Conservation (phyloP, 2,888 invertebrate species). For the Heteropelma amictum region DNA sequence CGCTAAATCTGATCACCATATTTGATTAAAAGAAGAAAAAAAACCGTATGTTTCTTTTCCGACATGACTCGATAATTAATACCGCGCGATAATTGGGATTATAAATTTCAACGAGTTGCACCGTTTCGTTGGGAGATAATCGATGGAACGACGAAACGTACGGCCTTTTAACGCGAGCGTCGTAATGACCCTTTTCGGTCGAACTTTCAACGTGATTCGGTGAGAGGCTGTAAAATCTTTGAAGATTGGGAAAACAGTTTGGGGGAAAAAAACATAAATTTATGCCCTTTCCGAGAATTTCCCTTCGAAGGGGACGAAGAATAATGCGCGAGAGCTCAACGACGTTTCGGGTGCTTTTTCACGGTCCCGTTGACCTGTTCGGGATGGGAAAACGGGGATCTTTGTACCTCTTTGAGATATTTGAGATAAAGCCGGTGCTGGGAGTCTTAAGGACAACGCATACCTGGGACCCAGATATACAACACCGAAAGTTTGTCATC, state of each 20-base stretch:
- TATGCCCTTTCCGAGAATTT: conserved; percentile 17
- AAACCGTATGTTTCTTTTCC: too few relatives aligned
- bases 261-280: background rate
- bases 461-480: conserved; percentile 39
- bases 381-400: background rate
- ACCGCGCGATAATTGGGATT: background rate
- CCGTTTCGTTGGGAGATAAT: too few relatives aligned
- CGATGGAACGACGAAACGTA: too few relatives aligned
- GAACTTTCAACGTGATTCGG: conserved; percentile 18
- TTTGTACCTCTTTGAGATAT: conserved; percentile 31
- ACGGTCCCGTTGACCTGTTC: background rate
- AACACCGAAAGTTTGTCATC: conserved; percentile 17
- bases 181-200: background rate
- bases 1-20: too few relatives aligned
- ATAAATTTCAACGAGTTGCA: too few relatives aligned
- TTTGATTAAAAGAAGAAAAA: too few relatives aligned
- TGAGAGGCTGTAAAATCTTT: too few relatives aligned
- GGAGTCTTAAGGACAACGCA: conserved; percentile 9
- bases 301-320: background rate
- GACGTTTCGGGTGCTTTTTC: conserved; percentile 30
- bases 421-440: conserved; percentile 1
- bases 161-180: too few relatives aligned
- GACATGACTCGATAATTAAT: too few relatives aligned
- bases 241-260: background rate
- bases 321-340: background rate